Base-by-base conservation (phyloP, 2,797 vertebrate genomes). In the Argyrosomus regius region DNA sequence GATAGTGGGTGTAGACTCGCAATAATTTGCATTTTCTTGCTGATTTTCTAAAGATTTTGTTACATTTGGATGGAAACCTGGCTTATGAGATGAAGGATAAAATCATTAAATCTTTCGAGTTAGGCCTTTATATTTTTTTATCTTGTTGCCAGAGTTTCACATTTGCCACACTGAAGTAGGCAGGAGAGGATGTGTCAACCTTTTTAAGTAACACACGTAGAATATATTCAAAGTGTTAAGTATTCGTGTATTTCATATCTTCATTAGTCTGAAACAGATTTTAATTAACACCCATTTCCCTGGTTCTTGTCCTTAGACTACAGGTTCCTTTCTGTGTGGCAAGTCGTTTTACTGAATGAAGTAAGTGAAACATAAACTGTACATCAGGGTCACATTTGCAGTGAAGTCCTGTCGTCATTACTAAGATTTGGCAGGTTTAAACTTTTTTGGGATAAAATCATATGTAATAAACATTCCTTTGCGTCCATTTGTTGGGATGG, bases 381-480 rank as follows among this genome's bases (percentile, higher is more conserved):
- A 57, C 54, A 63, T 70, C 64, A 72, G 80, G 84, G 72, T 77
- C 64, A 53, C 22, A 62, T 45, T 50, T 59, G 43, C 68, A 69
- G 54, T 67, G 46, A 69, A 75, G 70, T 78, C 80, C 78, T 77
- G 48, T 9, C 72, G 75, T 63, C 59, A 75, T 79, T 62, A 84
- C 81, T 79, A 79, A 69, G 45, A 56, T 54, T 48, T 61, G 64
- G 45, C 61, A 54, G 50, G 43, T 24, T 71, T 35, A 54, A 35
- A 54, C 49, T 57, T 46, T 72, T 64, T 53, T 17, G 52, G 67
- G 16, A 22, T 10, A 13, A 10, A 60, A 22, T 73, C 5, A 41
- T 9, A 7, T 31, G 14, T 39, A 61, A 16, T 20, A 28, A 41
- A 43, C 22, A 6, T 48, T 11, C 12, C 4, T 16, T 39, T 35